Percentiles rank a stretch among this genome's conserved stretches.
phyloP scores from a whole-genome alignment of 2,797 vertebrate species.

The Sebastes dallii region DNA sequence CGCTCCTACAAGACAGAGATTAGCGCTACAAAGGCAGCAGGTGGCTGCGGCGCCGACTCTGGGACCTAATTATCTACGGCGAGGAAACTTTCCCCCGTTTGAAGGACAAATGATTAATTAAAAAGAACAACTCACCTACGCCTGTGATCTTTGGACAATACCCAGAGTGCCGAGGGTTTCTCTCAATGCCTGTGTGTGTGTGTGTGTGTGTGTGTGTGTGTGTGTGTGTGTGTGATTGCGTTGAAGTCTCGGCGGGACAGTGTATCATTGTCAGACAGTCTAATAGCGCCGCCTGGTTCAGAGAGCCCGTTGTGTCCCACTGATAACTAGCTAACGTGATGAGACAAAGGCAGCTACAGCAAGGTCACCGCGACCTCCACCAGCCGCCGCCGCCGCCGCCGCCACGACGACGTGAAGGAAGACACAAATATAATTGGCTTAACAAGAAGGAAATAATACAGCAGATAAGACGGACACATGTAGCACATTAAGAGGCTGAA shows the following conservation, averaged over 20 bases:
- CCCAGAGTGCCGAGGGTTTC: conserved; percentile 49
- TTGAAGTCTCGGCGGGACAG: conserved; percentile 50
- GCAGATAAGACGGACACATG: background rate
- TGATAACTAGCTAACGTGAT: conserved; percentile 65
- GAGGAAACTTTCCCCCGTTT: conserved; percentile 77
- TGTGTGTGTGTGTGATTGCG: background rate
- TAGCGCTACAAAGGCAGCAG: conserved; percentile 82
- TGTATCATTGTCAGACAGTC: conserved; percentile 65
- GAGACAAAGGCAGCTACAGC: conserved; percentile 42
- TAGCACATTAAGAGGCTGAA: no score
- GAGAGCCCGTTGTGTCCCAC: conserved; percentile 39
- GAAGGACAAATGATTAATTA: conserved; percentile 87
- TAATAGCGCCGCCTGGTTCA: conserved; percentile 55
- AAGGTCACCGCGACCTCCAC: conserved; percentile 59
- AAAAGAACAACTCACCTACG: conserved; percentile 82
- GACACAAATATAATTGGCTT: conserved; percentile 22
- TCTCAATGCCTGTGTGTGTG: background rate
- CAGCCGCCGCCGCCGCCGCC: background rate
- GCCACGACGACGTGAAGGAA: background rate
- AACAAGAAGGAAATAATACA: conserved; percentile 9
- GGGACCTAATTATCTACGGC: conserved; percentile 84
- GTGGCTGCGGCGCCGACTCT: conserved; percentile 70
- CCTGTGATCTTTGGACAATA: conserved; percentile 79
- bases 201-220: background rate
- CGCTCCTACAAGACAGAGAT: conserved; percentile 83